These are phyloP conservation scores for Ochlodes sylvanus DNA, from an alignment of 2,888 invertebrate genomes.

Conservation along the genomic window DNA sequence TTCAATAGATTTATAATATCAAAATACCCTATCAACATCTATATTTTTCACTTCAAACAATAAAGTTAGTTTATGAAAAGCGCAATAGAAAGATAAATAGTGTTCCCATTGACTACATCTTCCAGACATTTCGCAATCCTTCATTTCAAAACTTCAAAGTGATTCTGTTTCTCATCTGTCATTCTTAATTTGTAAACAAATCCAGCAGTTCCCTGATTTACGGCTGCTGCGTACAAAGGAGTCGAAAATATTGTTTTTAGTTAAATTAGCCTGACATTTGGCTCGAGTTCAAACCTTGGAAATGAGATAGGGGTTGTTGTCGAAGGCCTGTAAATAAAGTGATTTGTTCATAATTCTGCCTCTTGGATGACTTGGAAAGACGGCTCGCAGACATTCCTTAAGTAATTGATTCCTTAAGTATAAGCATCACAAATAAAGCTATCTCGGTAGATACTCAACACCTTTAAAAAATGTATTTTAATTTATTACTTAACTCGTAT, in stretches of 20 bases:
- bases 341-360: neutral
- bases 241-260: slow-evolving; percentile 15
- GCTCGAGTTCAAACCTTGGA: slow-evolving; percentile 15
- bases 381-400: too few species aligned
- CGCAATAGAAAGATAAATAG: slow-evolving; percentile 16
- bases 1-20: too few species aligned
- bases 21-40: too few species aligned
- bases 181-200: slow-evolving; percentile 24
- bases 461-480: too few species aligned
- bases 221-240: neutral
- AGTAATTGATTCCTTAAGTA: too few species aligned
- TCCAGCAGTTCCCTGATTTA: slow-evolving; percentile 14
- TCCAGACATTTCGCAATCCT: slow-evolving; percentile 3
- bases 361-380: too few species aligned
- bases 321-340: slow-evolving; percentile 1
- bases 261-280: slow-evolving; percentile 6
- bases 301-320: slow-evolving; percentile 9
- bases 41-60: too few species aligned
- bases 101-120: slow-evolving; percentile 8
- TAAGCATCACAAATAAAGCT: too few species aligned
- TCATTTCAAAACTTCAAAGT: slow-evolving; percentile 25
- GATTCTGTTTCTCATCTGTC: slow-evolving; percentile 13
- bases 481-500: too few species aligned
- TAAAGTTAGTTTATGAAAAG: neutral
- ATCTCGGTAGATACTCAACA: too few species aligned